A percentile compares a stretch with the other conserved stretches of the same genome.
Evolutionary conservation across 2,113 vertebrate genomes (phyloP).

Genomic region (Misgurnus mizolepis): DNA sequence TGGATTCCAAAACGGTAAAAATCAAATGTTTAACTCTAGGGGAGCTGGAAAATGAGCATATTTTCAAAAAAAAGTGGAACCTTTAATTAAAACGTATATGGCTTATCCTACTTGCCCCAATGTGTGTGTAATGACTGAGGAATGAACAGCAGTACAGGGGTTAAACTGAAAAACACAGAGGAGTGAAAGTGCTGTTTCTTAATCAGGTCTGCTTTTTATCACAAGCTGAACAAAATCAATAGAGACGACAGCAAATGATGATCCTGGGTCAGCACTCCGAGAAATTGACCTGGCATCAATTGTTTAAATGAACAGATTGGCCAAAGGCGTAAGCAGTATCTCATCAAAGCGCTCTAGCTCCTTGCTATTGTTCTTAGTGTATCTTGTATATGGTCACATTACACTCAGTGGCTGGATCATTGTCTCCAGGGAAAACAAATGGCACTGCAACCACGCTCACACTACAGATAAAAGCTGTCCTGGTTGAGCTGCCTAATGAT

Average conservation of each 20-base stretch:
- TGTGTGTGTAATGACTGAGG: background rate
- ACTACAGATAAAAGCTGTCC: slow-evolving; percentile 20
- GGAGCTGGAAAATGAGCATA: too few species aligned
- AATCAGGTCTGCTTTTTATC: slow-evolving; percentile 13
- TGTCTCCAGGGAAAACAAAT: background rate
- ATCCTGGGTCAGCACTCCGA: slow-evolving; percentile 12
- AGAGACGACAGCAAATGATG: background rate
- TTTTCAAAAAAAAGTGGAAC: too few species aligned
- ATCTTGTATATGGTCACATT: background rate
- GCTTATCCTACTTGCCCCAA: too few species aligned
- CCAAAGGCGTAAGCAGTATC: background rate
- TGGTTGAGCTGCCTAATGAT: slow-evolving; percentile 64
- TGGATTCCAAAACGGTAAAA: too few species aligned
- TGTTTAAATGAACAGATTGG: slow-evolving; percentile 36
- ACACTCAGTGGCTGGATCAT: background rate
- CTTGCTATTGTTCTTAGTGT: background rate
- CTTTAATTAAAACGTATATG: too few species aligned
- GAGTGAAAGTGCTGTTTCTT: background rate
- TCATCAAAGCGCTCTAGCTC: background rate
- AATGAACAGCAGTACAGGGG: slow-evolving; percentile 4
- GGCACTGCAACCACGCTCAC: background rate
- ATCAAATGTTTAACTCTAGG: too few species aligned
- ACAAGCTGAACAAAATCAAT: slow-evolving; percentile 14
- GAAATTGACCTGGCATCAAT: slow-evolving; percentile 21
- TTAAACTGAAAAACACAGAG: background rate